Evolutionary conservation across 1,140 invertebrate genomes (phyloP), one percentile per base, ranked within the genome.

Genomic region (Ips typographus): DNA sequence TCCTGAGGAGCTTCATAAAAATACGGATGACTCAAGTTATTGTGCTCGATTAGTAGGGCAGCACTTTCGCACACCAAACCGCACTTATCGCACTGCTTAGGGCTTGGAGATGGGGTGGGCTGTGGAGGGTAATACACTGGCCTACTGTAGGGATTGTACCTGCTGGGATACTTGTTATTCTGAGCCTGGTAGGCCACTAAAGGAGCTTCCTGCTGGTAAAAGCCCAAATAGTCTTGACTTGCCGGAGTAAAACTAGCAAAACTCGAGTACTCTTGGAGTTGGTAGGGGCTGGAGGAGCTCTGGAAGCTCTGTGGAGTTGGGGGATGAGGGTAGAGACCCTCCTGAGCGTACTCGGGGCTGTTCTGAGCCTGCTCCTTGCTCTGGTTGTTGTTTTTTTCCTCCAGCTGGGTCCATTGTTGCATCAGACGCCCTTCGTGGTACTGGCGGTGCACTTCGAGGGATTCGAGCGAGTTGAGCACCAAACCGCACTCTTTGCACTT

Each of bases 31-130:
- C 83, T 88, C 1, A 87, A 83, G 61, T 87, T 86, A 4, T 87
- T 84, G 73, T 93, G 91, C 70, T 93, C 91, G 56, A 86, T 85
- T 8, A 92, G 79, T 72, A 87, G 86, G 8, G 85, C 82, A 5
- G 86, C 85, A 57, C 89, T 89, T 68, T 91, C 90, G 77, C 87
- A 92, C 41, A 92, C 86, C 63, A 85, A 88, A 41, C 91, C 90
- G 76, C 91, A 93, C 75, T 92, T 92, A 69, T 93, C 91, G 78
- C 91, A 93, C 73, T 91, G 90, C 71, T 88, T 83, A 0, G 87
- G 87, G 51, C 87, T 87, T 2, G 85, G 85, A 5, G 86, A 86
- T 47, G 86, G 86, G 42, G 84, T 85, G 3, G 84, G 84, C 72
- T 88, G 86, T 77, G 85, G 68, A 1, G 86, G 86, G 73, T 88